Percentiles rank a stretch among this genome's conserved stretches.
phyloP scores from a whole-genome alignment of 2,797 vertebrate species.

The Acanthurus lineatus region DNA sequence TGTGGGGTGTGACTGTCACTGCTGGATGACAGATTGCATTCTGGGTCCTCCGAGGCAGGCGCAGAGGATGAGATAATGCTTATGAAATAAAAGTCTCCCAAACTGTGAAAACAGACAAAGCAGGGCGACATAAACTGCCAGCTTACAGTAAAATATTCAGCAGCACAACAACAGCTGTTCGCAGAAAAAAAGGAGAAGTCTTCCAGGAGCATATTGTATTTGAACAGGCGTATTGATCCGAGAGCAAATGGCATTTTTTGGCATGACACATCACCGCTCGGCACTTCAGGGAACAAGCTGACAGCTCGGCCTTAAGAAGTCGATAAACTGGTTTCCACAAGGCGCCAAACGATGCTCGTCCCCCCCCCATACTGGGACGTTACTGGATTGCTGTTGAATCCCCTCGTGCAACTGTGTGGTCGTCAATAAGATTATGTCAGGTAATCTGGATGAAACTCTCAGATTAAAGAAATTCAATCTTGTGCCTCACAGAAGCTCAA shows the following conservation, averaged over 20 bases:
- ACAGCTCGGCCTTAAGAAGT: conserved; percentile 49
- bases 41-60: conserved; percentile 44
- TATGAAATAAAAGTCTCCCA: conserved; percentile 61
- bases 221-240: conserved; percentile 51
- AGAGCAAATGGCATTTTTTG: conserved; percentile 56
- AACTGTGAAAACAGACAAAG: conserved; percentile 52
- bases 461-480: conserved; percentile 12
- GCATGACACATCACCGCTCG: conserved; percentile 40
- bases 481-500: background rate
- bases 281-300: conserved; percentile 44
- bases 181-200: background rate
- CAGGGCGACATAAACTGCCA: conserved; percentile 45
- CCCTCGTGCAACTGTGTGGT: conserved; percentile 30
- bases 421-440: conserved; percentile 23
- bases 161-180: conserved; percentile 12
- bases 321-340: conserved; percentile 46
- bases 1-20: conserved; percentile 65
- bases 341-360: background rate
- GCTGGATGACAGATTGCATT: conserved; percentile 64
- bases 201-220: conserved; percentile 15
- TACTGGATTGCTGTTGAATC: conserved; percentile 37
- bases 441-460: background rate
- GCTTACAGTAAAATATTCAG: conserved; percentile 54
- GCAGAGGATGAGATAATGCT: conserved; percentile 62
- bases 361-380: conserved; percentile 7